These are phyloP conservation scores for Rhodinocichla rosea DNA, from an alignment of 2,113 vertebrate species.

Conservation along the genomic window DNA sequence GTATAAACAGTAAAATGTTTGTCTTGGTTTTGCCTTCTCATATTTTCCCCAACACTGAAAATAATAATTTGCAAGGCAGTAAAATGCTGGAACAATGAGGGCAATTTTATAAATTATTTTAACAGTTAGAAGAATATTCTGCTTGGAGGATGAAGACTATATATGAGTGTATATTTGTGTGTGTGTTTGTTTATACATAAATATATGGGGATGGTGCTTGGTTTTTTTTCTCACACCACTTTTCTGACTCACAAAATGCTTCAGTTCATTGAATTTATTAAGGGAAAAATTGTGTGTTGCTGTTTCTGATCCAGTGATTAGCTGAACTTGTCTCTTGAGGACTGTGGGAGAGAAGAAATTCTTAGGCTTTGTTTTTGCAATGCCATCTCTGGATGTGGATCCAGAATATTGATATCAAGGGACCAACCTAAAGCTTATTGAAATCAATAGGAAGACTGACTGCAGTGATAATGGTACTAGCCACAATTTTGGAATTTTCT, in stretches of 20 bases:
- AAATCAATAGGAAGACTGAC: conserved; percentile 39
- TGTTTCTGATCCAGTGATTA: conserved; percentile 15
- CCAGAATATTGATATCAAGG: not conserved
- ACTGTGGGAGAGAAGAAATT: not conserved
- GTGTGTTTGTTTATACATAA: not conserved
- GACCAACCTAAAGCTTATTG: not conserved
- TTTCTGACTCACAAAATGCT: conserved; percentile 1
- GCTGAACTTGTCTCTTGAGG: not conserved
- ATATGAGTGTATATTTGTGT: accelerated
- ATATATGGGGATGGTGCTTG: too few relatives aligned
- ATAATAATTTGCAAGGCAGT: not conserved
- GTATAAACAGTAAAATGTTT: not conserved
- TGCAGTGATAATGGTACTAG: not conserved
- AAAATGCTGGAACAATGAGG: conserved; percentile 20
- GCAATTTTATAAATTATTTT: conserved; percentile 9
- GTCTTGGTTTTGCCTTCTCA: not conserved
- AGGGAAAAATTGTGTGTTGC: not conserved
- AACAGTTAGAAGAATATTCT: not conserved
- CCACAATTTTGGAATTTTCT: not conserved
- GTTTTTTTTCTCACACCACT: not conserved
- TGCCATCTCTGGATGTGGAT: not conserved
- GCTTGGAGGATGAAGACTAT: not conserved
- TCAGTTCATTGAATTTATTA: conserved; percentile 11
- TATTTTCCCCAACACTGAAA: not conserved
- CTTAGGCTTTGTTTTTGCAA: not conserved